phyloP scores from a whole-genome alignment of 2,888 invertebrate genomes.

The Megaustenia siamemsis region DNA sequence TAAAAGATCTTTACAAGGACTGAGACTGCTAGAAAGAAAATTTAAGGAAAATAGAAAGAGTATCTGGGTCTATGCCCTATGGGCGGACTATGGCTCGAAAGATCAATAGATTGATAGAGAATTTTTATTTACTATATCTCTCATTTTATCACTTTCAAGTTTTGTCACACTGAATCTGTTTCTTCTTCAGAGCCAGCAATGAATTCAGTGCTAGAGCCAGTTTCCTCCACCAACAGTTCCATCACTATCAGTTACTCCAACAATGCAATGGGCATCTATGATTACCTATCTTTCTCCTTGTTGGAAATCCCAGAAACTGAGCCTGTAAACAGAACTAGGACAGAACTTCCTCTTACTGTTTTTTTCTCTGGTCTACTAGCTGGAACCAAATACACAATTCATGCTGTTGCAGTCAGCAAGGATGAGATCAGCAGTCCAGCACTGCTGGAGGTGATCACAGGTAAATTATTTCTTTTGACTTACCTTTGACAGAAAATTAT shows the following conservation, averaged over 20 bases:
- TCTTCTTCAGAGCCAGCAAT: slow-evolving; percentile 59
- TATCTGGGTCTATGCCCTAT: too few relatives aligned
- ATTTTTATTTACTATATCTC: too few relatives aligned
- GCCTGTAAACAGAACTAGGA: slow-evolving; percentile 58
- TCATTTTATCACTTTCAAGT: too few relatives aligned
- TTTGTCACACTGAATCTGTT: too few relatives aligned
- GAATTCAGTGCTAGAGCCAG: slow-evolving; percentile 53
- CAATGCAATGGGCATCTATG: slow-evolving; percentile 61
- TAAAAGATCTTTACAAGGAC: too few relatives aligned
- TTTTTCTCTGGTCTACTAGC: slow-evolving; percentile 62
- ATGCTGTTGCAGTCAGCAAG: slow-evolving; percentile 63
- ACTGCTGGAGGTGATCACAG: slow-evolving; percentile 60
- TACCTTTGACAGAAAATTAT: too few relatives aligned
- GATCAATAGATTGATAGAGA: too few relatives aligned
- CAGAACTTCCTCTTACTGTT: slow-evolving; percentile 56
- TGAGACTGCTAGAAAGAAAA: too few relatives aligned
- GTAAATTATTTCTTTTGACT: slow-evolving; percentile 55
- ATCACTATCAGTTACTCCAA: slow-evolving; percentile 62
- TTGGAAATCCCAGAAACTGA: slow-evolving; percentile 43
- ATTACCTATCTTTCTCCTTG: slow-evolving; percentile 62
- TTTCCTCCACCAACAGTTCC: slow-evolving; percentile 54
- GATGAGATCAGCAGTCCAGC: slow-evolving; percentile 60
- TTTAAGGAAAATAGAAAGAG: too few relatives aligned
- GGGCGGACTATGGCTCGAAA: too few relatives aligned
- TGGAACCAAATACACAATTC: slow-evolving; percentile 64